Evolutionary conservation across 2,113 vertebrate genomes (phyloP).

Genomic region (Pseudopodoces humilis): DNA sequence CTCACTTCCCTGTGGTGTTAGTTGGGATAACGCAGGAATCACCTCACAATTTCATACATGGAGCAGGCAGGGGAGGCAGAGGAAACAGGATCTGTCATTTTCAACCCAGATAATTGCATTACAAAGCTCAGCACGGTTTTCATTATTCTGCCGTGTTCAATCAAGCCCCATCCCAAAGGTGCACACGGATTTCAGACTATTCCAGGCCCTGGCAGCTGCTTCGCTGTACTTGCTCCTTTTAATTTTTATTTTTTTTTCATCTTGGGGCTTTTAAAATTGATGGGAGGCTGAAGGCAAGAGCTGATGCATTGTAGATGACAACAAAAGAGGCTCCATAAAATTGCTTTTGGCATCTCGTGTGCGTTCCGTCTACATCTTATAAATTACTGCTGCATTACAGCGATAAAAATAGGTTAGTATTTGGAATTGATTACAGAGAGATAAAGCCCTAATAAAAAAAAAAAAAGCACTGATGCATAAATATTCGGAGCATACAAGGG

Average conservation of each 20-base stretch:
- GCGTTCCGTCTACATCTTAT: conserved; percentile 45
- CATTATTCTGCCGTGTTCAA: background rate
- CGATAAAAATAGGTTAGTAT: conserved; percentile 52
- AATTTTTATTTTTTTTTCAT: background rate
- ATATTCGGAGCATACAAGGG: conserved; percentile 2
- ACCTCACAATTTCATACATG: background rate
- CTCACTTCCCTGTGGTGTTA: background rate
- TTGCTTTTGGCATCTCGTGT: conserved; percentile 55
- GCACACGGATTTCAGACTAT: background rate
- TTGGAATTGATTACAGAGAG: conserved; percentile 64
- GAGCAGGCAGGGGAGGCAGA: background rate
- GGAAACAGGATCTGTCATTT: background rate
- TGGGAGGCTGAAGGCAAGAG: conserved; percentile 50
- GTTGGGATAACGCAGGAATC: background rate
- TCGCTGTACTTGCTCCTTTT: background rate
- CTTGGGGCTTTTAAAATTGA: conserved; percentile 47
- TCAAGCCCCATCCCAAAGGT: conserved; percentile 32
- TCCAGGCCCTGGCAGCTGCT: conserved; percentile 24
- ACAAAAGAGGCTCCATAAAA: conserved; percentile 59
- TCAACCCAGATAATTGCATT: background rate
- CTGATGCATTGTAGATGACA: conserved; percentile 59
- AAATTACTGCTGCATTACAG: conserved; percentile 51
- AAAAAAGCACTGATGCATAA: conserved; percentile 17
- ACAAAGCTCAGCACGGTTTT: background rate
- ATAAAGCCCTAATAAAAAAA: conserved; percentile 39